Percentiles rank a stretch among this genome's conserved stretches.
These are phyloP conservation scores for Montipora cactus DNA, from an alignment of 64 coral and sea anemone genomes.

Conservation along the genomic window DNA sequence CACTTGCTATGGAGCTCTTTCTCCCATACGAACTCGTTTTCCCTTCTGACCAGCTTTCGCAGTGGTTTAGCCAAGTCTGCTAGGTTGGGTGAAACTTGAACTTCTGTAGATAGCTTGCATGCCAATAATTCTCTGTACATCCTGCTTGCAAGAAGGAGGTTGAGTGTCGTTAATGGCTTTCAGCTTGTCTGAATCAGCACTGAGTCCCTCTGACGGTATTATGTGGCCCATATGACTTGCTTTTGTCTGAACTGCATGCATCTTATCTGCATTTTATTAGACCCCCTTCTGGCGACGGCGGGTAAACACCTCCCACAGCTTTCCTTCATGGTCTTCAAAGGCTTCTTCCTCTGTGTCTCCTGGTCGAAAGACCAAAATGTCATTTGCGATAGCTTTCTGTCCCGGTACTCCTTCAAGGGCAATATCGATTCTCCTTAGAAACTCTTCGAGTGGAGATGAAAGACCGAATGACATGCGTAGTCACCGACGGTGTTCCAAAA, in stretches of 20 bases:
- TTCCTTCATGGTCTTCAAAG: too few species aligned
- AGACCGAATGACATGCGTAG: slow-evolving; percentile 65
- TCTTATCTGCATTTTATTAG: slow-evolving; percentile 34
- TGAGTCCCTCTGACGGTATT: not conserved
- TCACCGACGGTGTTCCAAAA: slow-evolving; percentile 63
- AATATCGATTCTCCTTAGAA: slow-evolving; percentile 54
- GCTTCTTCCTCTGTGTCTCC: not conserved
- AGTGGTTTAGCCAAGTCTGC: slow-evolving; percentile 36
- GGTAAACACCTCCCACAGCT: too few species aligned
- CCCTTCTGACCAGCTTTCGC: slow-evolving; percentile 27
- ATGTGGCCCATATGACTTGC: slow-evolving; percentile 6
- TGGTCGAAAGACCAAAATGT: not conserved
- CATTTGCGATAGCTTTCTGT: not conserved
- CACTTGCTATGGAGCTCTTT: not conserved
- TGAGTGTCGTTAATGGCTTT: slow-evolving; percentile 53
- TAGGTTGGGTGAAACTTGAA: slow-evolving; percentile 21
- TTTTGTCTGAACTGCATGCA: not conserved
- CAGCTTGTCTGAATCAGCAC: slow-evolving; percentile 16
- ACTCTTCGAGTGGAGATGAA: slow-evolving; percentile 54
- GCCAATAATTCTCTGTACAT: slow-evolving; percentile 54
- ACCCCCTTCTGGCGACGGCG: slow-evolving; percentile 12
- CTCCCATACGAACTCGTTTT: slow-evolving; percentile 60
- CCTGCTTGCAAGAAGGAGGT: slow-evolving; percentile 36
- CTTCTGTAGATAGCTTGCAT: slow-evolving; percentile 59
- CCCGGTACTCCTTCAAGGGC: not conserved